Percentiles rank a stretch among this genome's conserved stretches.
Evolutionary conservation across 2,888 invertebrate genomes (phyloP).

Genomic region (Rhopalosiphum nymphaeae): DNA sequence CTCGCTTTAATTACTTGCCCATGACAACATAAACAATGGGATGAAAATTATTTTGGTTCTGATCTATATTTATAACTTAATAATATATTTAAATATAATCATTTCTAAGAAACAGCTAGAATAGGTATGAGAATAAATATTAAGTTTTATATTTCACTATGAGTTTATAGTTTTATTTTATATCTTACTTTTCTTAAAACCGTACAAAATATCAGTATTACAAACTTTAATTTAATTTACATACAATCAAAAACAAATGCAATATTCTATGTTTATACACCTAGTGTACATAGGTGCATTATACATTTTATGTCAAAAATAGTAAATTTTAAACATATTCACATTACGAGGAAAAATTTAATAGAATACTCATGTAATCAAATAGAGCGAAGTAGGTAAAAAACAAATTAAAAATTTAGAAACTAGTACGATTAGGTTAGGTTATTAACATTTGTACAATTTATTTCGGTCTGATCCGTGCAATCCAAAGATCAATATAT

Average conservation of each 20-base stretch:
- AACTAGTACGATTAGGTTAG: background rate
- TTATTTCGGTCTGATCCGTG: background rate
- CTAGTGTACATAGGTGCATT: background rate
- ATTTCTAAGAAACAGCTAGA: background rate
- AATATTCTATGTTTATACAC: background rate
- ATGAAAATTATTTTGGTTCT: background rate
- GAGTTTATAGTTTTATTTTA: background rate
- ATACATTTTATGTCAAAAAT: background rate
- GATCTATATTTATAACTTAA: background rate
- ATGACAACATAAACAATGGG: background rate
- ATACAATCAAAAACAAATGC: background rate
- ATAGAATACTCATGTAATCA: background rate
- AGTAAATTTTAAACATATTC: background rate
- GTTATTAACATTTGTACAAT: background rate
- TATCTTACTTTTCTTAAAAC: background rate
- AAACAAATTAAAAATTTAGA: background rate
- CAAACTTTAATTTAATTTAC: background rate
- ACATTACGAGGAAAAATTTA: background rate
- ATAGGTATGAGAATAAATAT: background rate
- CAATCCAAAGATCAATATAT: background rate
- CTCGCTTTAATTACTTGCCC: background rate
- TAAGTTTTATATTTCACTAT: background rate
- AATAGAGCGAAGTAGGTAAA: background rate
- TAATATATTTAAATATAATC: background rate
- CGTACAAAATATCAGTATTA: background rate